phyloP scores from a whole-genome alignment of 2,888 invertebrate genomes.

The Ectropis crepuscularia region DNA sequence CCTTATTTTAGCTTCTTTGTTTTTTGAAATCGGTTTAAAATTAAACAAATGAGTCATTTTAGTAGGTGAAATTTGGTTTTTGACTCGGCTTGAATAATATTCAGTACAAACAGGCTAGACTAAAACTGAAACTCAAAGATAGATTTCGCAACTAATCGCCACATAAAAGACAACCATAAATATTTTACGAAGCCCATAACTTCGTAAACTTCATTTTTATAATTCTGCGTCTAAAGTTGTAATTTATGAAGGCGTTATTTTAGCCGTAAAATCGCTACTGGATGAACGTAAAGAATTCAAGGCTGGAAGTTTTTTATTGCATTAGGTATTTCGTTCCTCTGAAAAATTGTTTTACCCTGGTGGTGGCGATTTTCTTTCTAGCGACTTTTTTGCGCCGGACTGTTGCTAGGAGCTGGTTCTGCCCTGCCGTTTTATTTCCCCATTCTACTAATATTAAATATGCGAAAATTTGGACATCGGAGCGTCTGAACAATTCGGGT shows the following conservation, averaged over 20 bases:
- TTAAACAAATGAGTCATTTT: too few species aligned
- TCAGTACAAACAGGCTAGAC: too few species aligned
- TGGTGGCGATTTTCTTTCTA: slow-evolving; percentile 18
- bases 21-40: too few species aligned
- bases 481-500: too few species aligned
- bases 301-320: slow-evolving; percentile 38
- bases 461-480: too few species aligned
- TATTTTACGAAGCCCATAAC: slow-evolving; percentile 31
- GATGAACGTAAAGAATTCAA: slow-evolving; percentile 44
- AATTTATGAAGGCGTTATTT: slow-evolving; percentile 41
- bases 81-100: too few species aligned
- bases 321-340: slow-evolving; percentile 32
- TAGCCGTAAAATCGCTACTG: slow-evolving; percentile 41
- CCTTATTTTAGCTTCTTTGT: too few species aligned
- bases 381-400: slow-evolving; percentile 3
- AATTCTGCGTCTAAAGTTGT: slow-evolving; percentile 32
- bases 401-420: background rate
- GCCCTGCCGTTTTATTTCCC: too few species aligned
- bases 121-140: slow-evolving; percentile 4
- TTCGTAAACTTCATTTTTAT: slow-evolving; percentile 32
- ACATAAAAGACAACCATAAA: slow-evolving; percentile 23
- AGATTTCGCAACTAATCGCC: slow-evolving; percentile 6
- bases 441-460: too few species aligned
- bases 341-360: slow-evolving; percentile 31
- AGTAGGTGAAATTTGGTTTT: too few species aligned